Base-by-base conservation (phyloP, 2,797 vertebrate genomes). In the Amazona ochrocephala region DNA sequence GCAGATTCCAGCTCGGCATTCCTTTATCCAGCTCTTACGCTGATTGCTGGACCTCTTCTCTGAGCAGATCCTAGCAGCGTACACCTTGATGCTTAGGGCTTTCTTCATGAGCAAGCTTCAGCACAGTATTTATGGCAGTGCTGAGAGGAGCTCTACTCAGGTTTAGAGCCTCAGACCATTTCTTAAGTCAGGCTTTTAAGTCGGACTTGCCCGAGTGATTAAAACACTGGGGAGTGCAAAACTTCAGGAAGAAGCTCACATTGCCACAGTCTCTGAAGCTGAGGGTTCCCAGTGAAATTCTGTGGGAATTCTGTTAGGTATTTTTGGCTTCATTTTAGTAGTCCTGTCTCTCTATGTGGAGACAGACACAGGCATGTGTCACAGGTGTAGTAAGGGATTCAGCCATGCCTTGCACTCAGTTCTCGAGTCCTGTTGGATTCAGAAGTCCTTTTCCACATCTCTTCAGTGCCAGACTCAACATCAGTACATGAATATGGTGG, bases 231-330 rank as follows among this genome's bases (percentile, higher is more conserved):
- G 9, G 60, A 78, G 34, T 9, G 51, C 27, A 42, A 29, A 72
- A 24, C 45, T 65, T 41, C 2, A 15, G 29, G 19, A 16, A 48
- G 54, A 66, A 24, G 26, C 37, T 51, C 41, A 0, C 15, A 1
- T 7, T 21, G n/a, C n/a, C 60, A 8, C 4, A 0, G 37, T 8
- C 17, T 67, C 4, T 56, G 37, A 45, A 2, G 1, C 0, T 4
- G 21, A 60, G 47, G 29, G 50, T 81, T 68, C 27, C 54, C 5
- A 7, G 10, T 10, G 64, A 65, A 45, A 50, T 37, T 41, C 51
- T 12, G 4, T 10, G 21, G 64, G 27, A 60, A 48, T 15, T 37
- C 71, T 8, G 2, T 21, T 11, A 17, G 53, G 23, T 15, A 3
- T n/a, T 71, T 54, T 19, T 15, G 41, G 61, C 34, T 78, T 12